A percentile compares a stretch with the other conserved stretches of the same genome.
These are phyloP conservation scores for Aphelocoma californica DNA, from an alignment of 2,797 vertebrate genomes.

Conservation along the genomic window DNA sequence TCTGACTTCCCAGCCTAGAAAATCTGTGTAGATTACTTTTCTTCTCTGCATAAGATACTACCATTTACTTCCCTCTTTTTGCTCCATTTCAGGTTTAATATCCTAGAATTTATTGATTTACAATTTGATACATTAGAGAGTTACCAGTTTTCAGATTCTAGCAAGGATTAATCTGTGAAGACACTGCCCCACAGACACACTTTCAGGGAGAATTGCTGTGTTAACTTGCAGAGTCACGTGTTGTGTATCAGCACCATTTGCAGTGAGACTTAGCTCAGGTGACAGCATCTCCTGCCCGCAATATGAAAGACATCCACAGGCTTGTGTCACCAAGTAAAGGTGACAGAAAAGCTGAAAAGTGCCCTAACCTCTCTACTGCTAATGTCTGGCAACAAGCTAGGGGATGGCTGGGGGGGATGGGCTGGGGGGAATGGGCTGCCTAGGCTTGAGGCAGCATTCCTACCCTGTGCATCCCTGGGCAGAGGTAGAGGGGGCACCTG, in stretches of 20 bases:
- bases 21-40: background rate
- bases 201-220: background rate
- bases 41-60: background rate
- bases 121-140: background rate
- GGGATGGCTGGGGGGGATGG: too few relatives aligned
- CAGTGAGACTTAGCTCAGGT: background rate
- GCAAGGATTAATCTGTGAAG: background rate
- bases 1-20: background rate
- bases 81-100: background rate
- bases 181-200: background rate
- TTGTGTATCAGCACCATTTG: background rate
- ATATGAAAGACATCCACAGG: background rate
- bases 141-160: background rate
- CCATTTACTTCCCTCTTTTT: background rate
- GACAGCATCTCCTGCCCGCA: background rate
- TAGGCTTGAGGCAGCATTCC: background rate
- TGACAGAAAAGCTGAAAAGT: background rate
- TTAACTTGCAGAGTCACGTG: background rate
- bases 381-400: background rate
- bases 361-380: background rate
- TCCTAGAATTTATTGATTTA: background rate
- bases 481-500: too few relatives aligned
- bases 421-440: background rate
- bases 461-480: background rate
- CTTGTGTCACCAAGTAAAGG: background rate